Conservation (phyloP, 2,797 vertebrate genomes). For the Catharus ustulatus region DNA sequence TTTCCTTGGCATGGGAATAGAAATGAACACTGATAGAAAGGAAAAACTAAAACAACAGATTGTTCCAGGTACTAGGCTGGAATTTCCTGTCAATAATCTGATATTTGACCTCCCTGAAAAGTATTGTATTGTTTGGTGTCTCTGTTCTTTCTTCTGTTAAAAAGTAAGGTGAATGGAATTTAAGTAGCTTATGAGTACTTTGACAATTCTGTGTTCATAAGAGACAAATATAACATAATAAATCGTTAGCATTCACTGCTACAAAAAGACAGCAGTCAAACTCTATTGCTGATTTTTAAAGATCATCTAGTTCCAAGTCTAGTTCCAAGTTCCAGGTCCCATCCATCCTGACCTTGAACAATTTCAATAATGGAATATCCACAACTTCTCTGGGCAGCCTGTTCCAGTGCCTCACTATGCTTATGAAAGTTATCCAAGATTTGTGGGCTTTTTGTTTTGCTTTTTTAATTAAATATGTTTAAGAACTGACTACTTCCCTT, state of each 20-base stretch:
- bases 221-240: neutral
- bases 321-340: neutral
- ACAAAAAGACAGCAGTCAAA: neutral
- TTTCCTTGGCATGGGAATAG: neutral
- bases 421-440: neutral
- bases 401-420: neutral
- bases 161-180: neutral
- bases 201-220: neutral
- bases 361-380: neutral
- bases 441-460: accelerated
- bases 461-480: neutral
- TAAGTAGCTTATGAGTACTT: neutral
- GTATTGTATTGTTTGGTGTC: neutral
- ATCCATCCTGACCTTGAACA: neutral
- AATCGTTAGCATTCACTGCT: neutral
- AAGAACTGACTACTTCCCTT: neutral
- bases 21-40: neutral
- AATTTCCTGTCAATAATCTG: neutral
- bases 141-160: neutral
- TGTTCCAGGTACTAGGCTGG: neutral
- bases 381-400: neutral
- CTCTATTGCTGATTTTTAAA: neutral
- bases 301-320: neutral
- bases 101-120: accelerated
- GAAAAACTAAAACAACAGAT: neutral